phyloP scores from a whole-genome alignment of 2,888 invertebrate genomes.

The Sinelater perroti region DNA sequence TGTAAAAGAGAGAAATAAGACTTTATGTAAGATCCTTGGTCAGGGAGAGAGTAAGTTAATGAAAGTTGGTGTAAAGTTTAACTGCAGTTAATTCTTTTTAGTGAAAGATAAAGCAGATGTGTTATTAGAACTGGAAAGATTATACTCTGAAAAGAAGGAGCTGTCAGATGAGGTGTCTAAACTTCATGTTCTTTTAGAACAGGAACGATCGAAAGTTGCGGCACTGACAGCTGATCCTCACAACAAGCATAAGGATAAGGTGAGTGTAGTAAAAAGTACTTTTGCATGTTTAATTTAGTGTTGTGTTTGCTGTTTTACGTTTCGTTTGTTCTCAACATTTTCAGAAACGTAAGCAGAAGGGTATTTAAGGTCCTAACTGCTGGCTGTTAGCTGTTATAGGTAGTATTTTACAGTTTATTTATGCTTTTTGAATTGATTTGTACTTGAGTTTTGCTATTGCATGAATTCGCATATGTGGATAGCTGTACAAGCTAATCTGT shows the following conservation, averaged over 20 bases:
- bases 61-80: too few species aligned
- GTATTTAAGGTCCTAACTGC: slow-evolving; percentile 18
- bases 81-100: slow-evolving; percentile 55
- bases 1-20: slow-evolving; percentile 55
- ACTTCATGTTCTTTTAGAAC: slow-evolving; percentile 76
- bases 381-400: slow-evolving; percentile 14
- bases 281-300: neutral
- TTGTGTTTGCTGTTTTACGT: slow-evolving; percentile 17
- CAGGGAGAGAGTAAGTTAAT: slow-evolving; percentile 55
- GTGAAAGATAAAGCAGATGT: slow-evolving; percentile 85
- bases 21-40: slow-evolving; percentile 53
- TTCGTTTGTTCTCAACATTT: slow-evolving; percentile 22
- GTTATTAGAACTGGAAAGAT: slow-evolving; percentile 74
- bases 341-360: slow-evolving; percentile 36
- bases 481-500: neutral
- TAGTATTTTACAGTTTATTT: slow-evolving; percentile 23
- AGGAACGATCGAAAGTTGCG: slow-evolving; percentile 75
- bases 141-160: slow-evolving; percentile 75
- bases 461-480: too few species aligned
- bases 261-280: slow-evolving; percentile 19
- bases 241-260: slow-evolving; percentile 61
- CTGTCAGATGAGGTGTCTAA: slow-evolving; percentile 74
- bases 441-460: too few species aligned
- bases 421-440: neutral
- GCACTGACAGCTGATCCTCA: slow-evolving; percentile 63